Evolutionary conservation across 2,797 vertebrate genomes (phyloP).

Genomic region (Platyrinchus mystaceus): DNA sequence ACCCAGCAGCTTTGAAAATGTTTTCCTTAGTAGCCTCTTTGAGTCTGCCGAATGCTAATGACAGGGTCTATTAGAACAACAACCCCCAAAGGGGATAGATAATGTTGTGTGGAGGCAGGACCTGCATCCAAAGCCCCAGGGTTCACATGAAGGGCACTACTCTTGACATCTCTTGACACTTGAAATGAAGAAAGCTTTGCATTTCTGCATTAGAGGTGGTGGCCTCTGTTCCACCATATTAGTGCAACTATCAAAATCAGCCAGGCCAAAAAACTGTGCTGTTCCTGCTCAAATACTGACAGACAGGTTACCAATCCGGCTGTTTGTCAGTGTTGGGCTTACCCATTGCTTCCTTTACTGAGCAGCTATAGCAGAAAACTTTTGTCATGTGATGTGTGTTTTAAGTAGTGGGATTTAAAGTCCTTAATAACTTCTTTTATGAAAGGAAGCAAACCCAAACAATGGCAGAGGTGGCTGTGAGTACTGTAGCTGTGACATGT

Average conservation of each 20-base stretch:
- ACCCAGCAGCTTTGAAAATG: background rate
- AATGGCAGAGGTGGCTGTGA: background rate
- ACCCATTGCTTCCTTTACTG: background rate
- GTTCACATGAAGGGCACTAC: conserved; percentile 13
- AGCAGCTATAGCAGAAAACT: background rate
- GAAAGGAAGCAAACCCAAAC: too few species aligned
- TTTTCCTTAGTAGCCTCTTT: conserved; percentile 27
- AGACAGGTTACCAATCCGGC: background rate
- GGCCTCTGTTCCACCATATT: background rate
- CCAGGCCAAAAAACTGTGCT: background rate
- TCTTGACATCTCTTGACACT: background rate
- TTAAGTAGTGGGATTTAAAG: background rate
- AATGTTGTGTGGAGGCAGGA: background rate
- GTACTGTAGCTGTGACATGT: background rate
- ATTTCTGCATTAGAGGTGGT: background rate
- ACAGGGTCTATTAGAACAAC: conserved; percentile 7
- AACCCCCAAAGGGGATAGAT: background rate
- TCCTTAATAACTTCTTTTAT: background rate
- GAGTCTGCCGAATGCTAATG: conserved; percentile 23
- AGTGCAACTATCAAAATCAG: background rate
- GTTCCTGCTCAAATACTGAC: background rate
- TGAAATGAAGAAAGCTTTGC: background rate
- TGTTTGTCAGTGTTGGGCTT: background rate
- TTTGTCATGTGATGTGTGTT: background rate
- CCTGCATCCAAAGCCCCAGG: background rate